Evolutionary conservation across 2,888 invertebrate genomes (phyloP), one percentile per base, ranked within the genome.

Genomic region (Tanytarsus gracilentus): DNA sequence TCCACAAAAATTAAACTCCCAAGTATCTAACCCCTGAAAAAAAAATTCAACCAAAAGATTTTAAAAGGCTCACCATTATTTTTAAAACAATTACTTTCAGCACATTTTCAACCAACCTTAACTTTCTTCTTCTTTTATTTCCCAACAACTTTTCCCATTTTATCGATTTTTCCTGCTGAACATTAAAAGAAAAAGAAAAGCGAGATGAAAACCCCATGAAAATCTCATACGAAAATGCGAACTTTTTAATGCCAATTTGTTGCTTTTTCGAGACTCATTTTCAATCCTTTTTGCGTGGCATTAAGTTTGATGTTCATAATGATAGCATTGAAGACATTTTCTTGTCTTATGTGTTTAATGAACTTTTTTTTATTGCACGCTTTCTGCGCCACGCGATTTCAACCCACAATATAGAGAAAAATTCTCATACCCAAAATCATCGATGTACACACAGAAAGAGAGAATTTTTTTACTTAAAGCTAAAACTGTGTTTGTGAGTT

Each of bases 271-370:
- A 48, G 8, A n/a, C n/a, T n/a, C 40, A 48, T 6, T 21, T 48
- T 21, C 23, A 48, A 48, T 48, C 48, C 48, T 48, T 48, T 48
- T 16, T 21, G 30, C 48, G 48, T 48, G n/a, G 23, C 18, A 48
- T 48, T 23, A 6, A 16, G 23, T 48, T 8, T 5, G 21, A 21
- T 48, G 48, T 16, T 48, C 23, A 6, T 48, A 18, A 6, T 9
- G 9, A 8, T 30, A 8, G 6, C 30, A 6, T 30, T 9, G 30
- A 6, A 8, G 7, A 30, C 30, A 8, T 30, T 30, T 30, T 30
- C 9, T 30, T 3, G 3, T 6, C 14, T 29, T 53, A 53, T 53
- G 53, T 53, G 53, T 53, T 53, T 53, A 53, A 53, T 53, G 53
- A 53, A 53, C 53, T 53, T 53, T 53, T 33, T 33, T 29, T 30